Percentiles rank a stretch among this genome's conserved stretches.
Conservation (phyloP, 2,113 vertebrate species). For the Typhlomys cinereus region DNA sequence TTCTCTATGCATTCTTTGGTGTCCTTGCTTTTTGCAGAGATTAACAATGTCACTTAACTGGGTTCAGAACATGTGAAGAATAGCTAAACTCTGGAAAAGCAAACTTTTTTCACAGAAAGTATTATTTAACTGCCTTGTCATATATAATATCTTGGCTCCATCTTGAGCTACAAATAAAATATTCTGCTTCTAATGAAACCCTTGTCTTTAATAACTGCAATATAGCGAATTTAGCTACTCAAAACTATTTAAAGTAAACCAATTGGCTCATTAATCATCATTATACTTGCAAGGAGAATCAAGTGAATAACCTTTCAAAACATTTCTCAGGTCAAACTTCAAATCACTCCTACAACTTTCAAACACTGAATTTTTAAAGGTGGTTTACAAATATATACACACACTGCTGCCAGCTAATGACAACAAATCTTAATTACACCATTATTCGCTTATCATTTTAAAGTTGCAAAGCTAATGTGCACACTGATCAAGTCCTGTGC, state of each 20-base stretch:
- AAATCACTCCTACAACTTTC: slow-evolving; percentile 57
- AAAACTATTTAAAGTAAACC: slow-evolving; percentile 64
- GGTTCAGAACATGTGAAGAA: not conserved
- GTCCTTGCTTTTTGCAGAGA: not conserved
- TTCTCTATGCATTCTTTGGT: not conserved
- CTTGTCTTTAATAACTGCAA: slow-evolving; percentile 48
- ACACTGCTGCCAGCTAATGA: slow-evolving; percentile 45
- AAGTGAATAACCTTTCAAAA: slow-evolving; percentile 71
- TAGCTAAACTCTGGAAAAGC: not conserved
- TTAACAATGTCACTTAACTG: not conserved
- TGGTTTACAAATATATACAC: slow-evolving; percentile 55
- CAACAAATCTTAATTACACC: slow-evolving; percentile 36
- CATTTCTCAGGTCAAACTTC: slow-evolving; percentile 67
- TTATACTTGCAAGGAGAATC: slow-evolving; percentile 64
- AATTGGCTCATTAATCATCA: slow-evolving; percentile 73
- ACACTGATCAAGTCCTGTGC: not conserved
- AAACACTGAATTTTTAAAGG: slow-evolving; percentile 51
- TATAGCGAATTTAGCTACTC: slow-evolving; percentile 52
- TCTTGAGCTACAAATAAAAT: slow-evolving; percentile 37
- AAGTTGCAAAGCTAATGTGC: slow-evolving; percentile 52
- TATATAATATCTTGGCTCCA: slow-evolving; percentile 15
- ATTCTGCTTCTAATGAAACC: slow-evolving; percentile 39
- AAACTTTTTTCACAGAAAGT: slow-evolving; percentile 25
- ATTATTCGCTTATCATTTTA: slow-evolving; percentile 63
- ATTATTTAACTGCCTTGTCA: slow-evolving; percentile 6